Percentiles rank a stretch among this genome's conserved stretches.
Evolutionary conservation across 2,888 invertebrate species (phyloP).

Genomic region (Colostygia pectinataria): DNA sequence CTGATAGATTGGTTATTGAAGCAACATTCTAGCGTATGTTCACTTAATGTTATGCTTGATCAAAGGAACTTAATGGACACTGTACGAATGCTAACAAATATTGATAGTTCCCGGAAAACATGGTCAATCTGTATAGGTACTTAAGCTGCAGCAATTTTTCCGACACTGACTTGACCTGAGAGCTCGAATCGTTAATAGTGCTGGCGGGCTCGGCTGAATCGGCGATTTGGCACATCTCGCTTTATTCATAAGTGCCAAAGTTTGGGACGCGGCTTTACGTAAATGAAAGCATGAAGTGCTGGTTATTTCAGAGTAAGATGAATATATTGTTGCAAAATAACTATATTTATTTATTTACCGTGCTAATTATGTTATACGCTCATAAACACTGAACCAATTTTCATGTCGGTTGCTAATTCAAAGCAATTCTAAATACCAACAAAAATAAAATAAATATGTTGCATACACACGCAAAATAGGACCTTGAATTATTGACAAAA

Average conservation of each 20-base stretch:
- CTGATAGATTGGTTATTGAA: no score
- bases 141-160: constrained; percentile 23
- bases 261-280: constrained; percentile 34
- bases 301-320: constrained; percentile 15
- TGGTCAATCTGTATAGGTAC: constrained; percentile 13
- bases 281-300: constrained; percentile 46
- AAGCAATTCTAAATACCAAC: no score
- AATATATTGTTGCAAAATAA: constrained; percentile 18
- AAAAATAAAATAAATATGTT: no score
- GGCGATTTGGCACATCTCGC: constrained; percentile 52
- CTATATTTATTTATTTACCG: constrained; percentile 14
- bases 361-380: no score
- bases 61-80: no score
- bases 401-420: no score
- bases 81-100: no score
- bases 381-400: no score
- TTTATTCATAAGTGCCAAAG: constrained; percentile 43
- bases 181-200: constrained; percentile 42
- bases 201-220: no score
- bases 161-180: constrained; percentile 22
- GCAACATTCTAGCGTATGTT: no score
- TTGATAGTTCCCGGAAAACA: constrained; percentile 6
- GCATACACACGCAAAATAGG: constrained; percentile 34
- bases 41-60: no score
- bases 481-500: constrained; percentile 43